Conservation (phyloP, 2,113 vertebrate species). For the Pongo abelii region DNA sequence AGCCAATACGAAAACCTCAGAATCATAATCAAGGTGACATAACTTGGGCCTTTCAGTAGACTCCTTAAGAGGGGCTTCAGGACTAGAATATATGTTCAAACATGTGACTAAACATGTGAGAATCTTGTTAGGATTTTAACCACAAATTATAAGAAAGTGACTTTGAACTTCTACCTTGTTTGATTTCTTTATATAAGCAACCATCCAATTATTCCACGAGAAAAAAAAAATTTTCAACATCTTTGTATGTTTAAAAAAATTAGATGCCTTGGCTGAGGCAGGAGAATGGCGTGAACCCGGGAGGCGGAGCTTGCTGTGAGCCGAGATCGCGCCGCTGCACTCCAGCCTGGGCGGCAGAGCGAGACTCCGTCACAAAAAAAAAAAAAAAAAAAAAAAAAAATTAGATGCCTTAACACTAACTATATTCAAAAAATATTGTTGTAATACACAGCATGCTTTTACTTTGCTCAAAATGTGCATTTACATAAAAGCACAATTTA, state of each 20-base stretch:
- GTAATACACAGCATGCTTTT: neutral
- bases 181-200: conserved; percentile 2
- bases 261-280: neutral
- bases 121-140: neutral
- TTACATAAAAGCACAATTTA: neutral
- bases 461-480: conserved; percentile 13
- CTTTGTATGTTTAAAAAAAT: neutral
- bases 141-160: neutral
- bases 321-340: no score
- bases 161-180: neutral
- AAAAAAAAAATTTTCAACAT: neutral
- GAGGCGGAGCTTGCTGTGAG: no score
- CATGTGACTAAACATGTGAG: neutral
- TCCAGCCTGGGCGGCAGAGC: no score
- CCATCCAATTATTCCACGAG: neutral
- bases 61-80: neutral
- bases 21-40: neutral
- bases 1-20: neutral
- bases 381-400: neutral
- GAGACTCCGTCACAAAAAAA: neutral
- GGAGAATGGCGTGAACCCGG: no score
- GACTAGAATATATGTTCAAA: neutral
- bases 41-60: neutral
- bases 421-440: neutral
- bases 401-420: neutral